Percentiles rank a stretch among this genome's conserved stretches.
Conservation (phyloP, 2,113 vertebrate species). For the Chloropsis hardwickii region DNA sequence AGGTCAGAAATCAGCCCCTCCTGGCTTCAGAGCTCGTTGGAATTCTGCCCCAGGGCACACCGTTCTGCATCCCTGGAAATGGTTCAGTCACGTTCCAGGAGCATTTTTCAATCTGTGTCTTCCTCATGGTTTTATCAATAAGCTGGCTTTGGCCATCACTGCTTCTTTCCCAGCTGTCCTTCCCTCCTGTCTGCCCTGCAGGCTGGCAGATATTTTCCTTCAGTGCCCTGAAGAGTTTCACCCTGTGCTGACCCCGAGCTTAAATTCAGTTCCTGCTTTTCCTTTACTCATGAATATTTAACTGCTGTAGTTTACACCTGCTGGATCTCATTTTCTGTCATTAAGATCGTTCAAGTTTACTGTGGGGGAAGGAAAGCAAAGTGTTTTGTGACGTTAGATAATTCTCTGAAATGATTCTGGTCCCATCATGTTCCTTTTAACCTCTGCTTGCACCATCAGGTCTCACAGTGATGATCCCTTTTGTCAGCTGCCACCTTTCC, state of each 20-base stretch:
- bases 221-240: not conserved
- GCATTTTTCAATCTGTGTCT: not conserved
- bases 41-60: not conserved
- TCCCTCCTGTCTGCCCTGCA: not conserved
- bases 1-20: not conserved
- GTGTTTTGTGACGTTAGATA: not conserved
- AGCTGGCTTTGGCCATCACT: not conserved
- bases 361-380: not conserved
- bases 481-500: not conserved
- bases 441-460: not conserved
- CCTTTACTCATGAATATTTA: not conserved
- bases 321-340: conserved; percentile 1
- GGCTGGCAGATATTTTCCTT: not conserved
- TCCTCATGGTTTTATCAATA: not conserved
- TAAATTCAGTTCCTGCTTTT: not conserved
- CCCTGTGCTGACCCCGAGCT: not conserved
- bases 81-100: not conserved
- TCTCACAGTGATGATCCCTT: not conserved
- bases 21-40: not conserved
- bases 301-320: not conserved
- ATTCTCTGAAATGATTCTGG: not conserved
- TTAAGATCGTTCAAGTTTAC: conserved; percentile 10
- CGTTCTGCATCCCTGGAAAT: not conserved
- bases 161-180: conserved; percentile 1
- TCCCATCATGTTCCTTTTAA: not conserved